Evolutionary conservation across 2,888 invertebrate species (phyloP), one percentile per base, ranked within the genome.

Genomic region (Iselma pallidipennis): DNA sequence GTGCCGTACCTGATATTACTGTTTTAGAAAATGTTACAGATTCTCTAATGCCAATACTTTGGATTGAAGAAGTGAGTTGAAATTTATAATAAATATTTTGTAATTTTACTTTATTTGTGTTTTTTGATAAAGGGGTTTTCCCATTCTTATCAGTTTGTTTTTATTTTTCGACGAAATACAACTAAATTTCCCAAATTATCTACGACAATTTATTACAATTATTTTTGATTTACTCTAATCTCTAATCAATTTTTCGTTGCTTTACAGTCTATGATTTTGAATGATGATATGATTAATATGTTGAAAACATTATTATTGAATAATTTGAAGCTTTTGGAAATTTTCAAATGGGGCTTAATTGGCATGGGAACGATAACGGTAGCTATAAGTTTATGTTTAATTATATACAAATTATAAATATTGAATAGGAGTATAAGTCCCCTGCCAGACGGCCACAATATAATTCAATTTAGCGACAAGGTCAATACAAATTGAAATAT

Each of bases 1-100:
- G 72, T 33, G 67, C 74, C 5, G 61, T 73, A 16, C 63, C 81
- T n/a, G 81, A 82, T 2, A 85, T 89, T 16, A 60, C 67, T 3
- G 66, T 73, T 9, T 86, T 89, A 0, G 79, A 82, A 53, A 82
- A 84, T 57, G 79, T 89, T 0, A 81, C 83, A n/a, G 66, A 68
- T 55, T 80, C 85, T 0, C 75, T 90, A 4, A 82, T 87, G 64
- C 90, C 90, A 0, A 79, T 89, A 25, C 76, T 89, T 42, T 90
- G 90, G 90, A 74, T 90, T 10, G 89, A 90, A 70, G 90, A 90
- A 85, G 90, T 89, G 76, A 71, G 72, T 63, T 55, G 26, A n/a
- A 55, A 14, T 28, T 16, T 1, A 25, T 54, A 26, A 6, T 25
- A 21, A 16, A 33, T 62, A 33, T 21, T 54, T 37, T 6, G 21